phyloP scores from a whole-genome alignment of 1,140 invertebrate genomes.

The Rhopalosiphum maidis region DNA sequence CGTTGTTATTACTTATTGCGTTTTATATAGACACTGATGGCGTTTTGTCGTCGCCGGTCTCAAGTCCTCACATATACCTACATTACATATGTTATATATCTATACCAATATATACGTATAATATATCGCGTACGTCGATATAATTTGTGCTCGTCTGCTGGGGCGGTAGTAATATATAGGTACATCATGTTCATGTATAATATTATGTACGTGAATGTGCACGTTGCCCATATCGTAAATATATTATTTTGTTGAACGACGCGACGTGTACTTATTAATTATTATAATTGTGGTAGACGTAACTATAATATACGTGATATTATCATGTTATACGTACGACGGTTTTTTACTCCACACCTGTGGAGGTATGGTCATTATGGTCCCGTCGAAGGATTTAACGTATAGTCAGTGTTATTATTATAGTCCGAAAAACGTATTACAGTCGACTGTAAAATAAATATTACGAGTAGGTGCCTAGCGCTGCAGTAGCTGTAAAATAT shows the following conservation, averaged over 20 bases:
- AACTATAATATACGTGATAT: not conserved
- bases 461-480: not conserved
- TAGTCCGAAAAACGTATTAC: not conserved
- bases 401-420: not conserved
- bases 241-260: not conserved
- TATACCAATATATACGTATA: not conserved
- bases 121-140: not conserved
- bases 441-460: slow-evolving; percentile 1
- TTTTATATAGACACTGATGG: not conserved
- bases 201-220: too few relatives aligned
- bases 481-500: not conserved
- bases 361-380: not conserved
- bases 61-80: not conserved
- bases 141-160: not conserved
- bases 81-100: not conserved
- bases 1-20: not conserved
- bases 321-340: not conserved
- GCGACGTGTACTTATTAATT: slow-evolving; percentile 1
- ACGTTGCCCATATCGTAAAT: not conserved
- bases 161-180: not conserved
- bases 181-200: not conserved
- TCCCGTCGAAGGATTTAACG: not conserved
- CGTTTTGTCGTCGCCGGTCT: not conserved
- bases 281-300: slow-evolving; percentile 1
- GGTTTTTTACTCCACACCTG: not conserved